A percentile compares a stretch with the other conserved stretches of the same genome.
Conservation (phyloP, 2,113 vertebrate species). For the Gila orcuttii region DNA sequence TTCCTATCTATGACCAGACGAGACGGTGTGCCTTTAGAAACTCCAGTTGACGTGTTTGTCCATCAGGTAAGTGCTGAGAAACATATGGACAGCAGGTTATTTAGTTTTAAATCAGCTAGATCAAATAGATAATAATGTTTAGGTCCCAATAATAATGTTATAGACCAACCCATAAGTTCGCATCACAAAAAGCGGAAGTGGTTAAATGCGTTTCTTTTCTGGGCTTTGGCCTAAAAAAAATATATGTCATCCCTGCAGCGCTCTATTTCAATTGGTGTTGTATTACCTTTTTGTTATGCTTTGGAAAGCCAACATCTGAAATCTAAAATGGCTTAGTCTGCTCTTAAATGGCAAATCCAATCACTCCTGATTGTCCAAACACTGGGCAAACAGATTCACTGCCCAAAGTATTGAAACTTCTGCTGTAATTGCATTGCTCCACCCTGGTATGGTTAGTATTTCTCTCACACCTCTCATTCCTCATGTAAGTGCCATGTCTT, state of each 20-base stretch:
- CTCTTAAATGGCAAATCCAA: background rate
- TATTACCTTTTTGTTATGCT: background rate
- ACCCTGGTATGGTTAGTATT: background rate
- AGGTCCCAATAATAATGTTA: background rate
- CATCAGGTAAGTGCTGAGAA: slow-evolving; percentile 85
- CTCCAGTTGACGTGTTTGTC: slow-evolving; percentile 96
- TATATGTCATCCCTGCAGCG: background rate
- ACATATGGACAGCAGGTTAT: background rate
- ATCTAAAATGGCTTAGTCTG: background rate
- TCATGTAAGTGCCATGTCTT: slow-evolving; percentile 55
- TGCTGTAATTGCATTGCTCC: background rate
- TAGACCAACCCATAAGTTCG: background rate
- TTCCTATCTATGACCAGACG: slow-evolving; percentile 95
- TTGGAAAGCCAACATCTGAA: background rate
- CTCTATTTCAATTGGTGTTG: background rate
- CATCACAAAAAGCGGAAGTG: background rate
- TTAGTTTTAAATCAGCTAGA: background rate
- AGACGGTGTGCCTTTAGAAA: slow-evolving; percentile 87
- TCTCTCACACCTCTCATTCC: slow-evolving; percentile 45
- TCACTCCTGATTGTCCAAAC: background rate
- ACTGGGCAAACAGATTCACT: slow-evolving; percentile 26
- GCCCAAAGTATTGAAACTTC: slow-evolving; percentile 8
- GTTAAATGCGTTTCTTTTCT: background rate
- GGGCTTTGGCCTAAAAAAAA: background rate
- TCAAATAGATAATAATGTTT: background rate